These are phyloP conservation scores for Limnothrissa miodon DNA, from an alignment of 2,113 vertebrate species.

Conservation along the genomic window DNA sequence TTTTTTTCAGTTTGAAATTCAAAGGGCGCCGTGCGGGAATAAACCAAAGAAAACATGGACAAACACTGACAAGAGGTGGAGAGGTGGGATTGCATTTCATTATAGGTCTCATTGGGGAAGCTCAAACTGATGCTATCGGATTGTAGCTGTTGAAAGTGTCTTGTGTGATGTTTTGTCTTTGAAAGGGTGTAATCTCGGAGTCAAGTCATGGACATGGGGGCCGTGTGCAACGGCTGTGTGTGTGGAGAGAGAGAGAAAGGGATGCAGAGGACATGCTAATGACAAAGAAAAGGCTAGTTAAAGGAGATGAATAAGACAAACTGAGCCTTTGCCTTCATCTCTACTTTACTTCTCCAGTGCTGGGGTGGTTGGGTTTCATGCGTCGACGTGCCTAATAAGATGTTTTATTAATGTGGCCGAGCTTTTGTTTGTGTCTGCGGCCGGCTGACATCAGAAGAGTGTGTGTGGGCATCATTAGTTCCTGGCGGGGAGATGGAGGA, in stretches of 20 bases:
- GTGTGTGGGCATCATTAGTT: neutral
- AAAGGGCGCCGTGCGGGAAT: neutral
- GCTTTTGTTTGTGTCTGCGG: slow-evolving; percentile 13
- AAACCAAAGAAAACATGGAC: neutral
- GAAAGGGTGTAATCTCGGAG: neutral
- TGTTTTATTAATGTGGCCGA: neutral
- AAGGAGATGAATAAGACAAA: neutral
- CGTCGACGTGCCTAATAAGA: neutral
- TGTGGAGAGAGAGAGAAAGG: neutral
- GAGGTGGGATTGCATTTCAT: neutral
- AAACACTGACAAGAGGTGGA: neutral
- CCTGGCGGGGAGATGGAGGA: neutral
- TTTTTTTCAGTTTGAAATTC: neutral
- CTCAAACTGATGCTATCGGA: neutral
- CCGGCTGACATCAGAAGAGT: neutral
- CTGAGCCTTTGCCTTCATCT: neutral
- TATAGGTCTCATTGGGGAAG: neutral
- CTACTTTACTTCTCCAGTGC: neutral
- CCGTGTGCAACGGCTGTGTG: neutral
- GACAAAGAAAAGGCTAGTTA: neutral
- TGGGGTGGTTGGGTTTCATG: neutral
- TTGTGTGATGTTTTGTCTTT: neutral
- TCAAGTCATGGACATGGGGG: neutral
- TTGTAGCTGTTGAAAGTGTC: neutral
- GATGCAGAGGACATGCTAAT: neutral